These are phyloP conservation scores for Cremastinae sp. DNA, from an alignment of 2,888 invertebrate species.

Conservation along the genomic window DNA sequence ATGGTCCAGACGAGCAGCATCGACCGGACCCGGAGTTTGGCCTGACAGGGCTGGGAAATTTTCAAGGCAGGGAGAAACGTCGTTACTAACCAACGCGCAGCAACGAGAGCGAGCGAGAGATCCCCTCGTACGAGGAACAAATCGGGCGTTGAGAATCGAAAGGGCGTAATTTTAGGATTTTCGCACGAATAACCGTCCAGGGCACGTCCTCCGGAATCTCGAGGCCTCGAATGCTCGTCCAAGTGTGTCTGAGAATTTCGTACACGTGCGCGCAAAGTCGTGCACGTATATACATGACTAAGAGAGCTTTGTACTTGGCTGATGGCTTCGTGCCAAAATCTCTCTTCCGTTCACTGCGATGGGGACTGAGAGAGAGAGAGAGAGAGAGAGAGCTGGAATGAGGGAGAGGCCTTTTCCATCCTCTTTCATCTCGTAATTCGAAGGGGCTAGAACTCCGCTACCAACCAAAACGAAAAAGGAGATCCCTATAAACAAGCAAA, in stretches of 20 bases:
- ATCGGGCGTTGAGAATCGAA: not conserved
- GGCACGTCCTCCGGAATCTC: no score
- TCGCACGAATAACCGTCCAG: not conserved
- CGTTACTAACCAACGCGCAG: constrained; percentile 39
- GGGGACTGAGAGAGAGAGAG: constrained; percentile 4
- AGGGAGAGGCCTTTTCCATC: constrained; percentile 68
- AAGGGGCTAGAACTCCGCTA: constrained; percentile 65
- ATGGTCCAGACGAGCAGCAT: constrained; percentile 50
- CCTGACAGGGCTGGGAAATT: constrained; percentile 52
- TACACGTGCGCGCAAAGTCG: not conserved
- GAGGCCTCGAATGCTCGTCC: no score
- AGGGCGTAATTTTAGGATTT: not conserved
- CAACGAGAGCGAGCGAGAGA: constrained; percentile 7
- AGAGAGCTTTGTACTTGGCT: constrained; percentile 70
- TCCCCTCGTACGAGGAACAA: not conserved
- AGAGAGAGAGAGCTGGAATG: constrained; percentile 29
- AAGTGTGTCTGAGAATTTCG: no score
- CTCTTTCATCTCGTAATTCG: constrained; percentile 48
- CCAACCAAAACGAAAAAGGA: constrained; percentile 75
- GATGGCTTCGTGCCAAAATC: constrained; percentile 76
- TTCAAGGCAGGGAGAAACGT: constrained; percentile 37
- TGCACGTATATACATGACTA: constrained; percentile 51
- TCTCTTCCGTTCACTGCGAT: constrained; percentile 65
- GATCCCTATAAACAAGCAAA: constrained; percentile 68
- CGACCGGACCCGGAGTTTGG: constrained; percentile 42